Conservation (phyloP, 2,113 vertebrate genomes). For the Thunnus thynnus region DNA sequence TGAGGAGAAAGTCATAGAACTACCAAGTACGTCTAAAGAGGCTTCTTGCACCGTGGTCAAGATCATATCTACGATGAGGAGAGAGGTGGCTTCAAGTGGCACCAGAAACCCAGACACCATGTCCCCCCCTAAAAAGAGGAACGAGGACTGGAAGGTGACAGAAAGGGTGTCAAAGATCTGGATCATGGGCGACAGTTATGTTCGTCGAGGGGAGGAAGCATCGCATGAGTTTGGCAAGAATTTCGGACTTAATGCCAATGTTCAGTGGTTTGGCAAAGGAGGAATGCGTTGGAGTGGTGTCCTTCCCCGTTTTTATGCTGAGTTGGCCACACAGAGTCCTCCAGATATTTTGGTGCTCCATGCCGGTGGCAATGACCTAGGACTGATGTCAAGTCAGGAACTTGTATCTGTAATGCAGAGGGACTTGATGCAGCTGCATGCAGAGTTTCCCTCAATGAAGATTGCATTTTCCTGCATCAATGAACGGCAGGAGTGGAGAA, state of each 20-base stretch:
- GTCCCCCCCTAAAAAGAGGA: background rate
- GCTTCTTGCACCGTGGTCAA: background rate
- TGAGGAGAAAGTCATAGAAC: background rate
- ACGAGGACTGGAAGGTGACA: too few species aligned
- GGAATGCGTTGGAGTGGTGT: too few species aligned
- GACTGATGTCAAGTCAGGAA: background rate
- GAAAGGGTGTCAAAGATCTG: too few species aligned
- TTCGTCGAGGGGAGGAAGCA: too few species aligned
- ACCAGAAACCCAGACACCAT: too few species aligned
- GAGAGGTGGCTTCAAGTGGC: too few species aligned
- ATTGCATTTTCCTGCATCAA: conserved; percentile 14
- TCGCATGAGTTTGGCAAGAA: too few species aligned
- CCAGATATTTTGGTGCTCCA: background rate
- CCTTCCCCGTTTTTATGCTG: too few species aligned
- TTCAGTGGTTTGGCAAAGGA: too few species aligned
- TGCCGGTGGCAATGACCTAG: conserved; percentile 6
- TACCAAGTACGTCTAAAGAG: background rate
- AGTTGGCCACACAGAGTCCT: too few species aligned
- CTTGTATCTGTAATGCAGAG: background rate
- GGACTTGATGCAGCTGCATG: background rate
- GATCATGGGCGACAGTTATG: too few species aligned
- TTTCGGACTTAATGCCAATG: too few species aligned
- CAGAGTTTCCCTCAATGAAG: background rate
- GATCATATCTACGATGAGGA: background rate
- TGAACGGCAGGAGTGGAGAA: background rate